A percentile compares a stretch with the other conserved stretches of the same genome.
Conservation (phyloP, 30 jellyfish, hydroid and myxozoan species). For the Hydra vulgaris region DNA sequence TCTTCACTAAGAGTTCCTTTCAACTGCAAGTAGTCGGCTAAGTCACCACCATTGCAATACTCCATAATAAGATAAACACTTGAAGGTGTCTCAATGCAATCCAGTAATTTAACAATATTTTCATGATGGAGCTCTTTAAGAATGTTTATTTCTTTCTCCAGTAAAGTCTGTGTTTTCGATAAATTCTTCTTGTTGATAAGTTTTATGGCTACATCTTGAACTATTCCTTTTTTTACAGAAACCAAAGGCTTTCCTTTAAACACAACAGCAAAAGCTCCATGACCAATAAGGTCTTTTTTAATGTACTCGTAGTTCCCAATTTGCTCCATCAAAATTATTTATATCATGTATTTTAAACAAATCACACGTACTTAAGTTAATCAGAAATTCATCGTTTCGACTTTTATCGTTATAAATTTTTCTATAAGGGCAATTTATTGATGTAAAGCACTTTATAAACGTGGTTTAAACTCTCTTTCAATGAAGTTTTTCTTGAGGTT, state of each 20-base stretch:
- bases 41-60: constrained; percentile 95
- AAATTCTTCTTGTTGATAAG: constrained; percentile 68
- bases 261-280: constrained; percentile 98
- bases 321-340: constrained; percentile 73
- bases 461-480: background rate
- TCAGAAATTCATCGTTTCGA: too few species aligned
- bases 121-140: constrained; percentile 73
- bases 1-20: constrained; percentile 93
- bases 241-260: constrained; percentile 40
- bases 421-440: background rate
- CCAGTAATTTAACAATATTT: constrained; percentile 71
- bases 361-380: too few species aligned
- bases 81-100: constrained; percentile 69
- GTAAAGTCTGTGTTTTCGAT: constrained; percentile 49
- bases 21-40: constrained; percentile 74
- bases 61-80: constrained; percentile 72
- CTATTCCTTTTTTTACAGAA: background rate
- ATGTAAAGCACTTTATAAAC: background rate
- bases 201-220: constrained; percentile 61
- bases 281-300: constrained; percentile 87
- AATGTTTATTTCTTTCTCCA: constrained; percentile 73
- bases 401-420: too few species aligned
- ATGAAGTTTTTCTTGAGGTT: background rate
- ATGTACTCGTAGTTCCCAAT: constrained; percentile 73
- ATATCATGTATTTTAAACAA: background rate